Conservation (phyloP, 2,797 vertebrate species). For the Euthynnus affinis region DNA sequence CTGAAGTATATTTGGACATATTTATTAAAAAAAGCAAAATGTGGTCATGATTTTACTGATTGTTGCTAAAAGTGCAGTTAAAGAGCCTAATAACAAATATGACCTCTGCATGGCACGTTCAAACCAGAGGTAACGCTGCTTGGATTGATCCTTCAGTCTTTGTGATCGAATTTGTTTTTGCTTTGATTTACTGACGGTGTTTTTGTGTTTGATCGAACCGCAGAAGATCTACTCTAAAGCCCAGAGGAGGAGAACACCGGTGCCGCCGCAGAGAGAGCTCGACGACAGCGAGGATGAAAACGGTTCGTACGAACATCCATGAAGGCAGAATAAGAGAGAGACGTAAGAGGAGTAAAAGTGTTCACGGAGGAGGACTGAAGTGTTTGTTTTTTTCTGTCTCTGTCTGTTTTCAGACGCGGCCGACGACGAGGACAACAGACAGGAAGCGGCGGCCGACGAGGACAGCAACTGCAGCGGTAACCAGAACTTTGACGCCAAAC, state of each 20-base stretch:
- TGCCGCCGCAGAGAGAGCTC: not conserved
- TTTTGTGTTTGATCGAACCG: conserved; percentile 1
- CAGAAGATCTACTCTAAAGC: conserved; percentile 50
- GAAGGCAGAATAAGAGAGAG: not conserved
- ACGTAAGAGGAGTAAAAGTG: too few relatives aligned
- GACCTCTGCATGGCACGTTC: too few relatives aligned
- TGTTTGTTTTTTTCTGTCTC: not conserved
- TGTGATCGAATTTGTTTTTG: not conserved
- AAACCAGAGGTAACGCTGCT: not conserved
- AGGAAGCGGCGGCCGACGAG: conserved; percentile 10
- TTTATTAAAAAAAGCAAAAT: too few relatives aligned
- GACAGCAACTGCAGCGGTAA: conserved; percentile 10
- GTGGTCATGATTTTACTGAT: too few relatives aligned
- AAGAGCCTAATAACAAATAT: too few relatives aligned
- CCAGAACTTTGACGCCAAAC: conserved; percentile 33
- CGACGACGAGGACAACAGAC: not conserved
- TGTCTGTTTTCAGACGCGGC: conserved; percentile 13
- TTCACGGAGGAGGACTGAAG: not conserved
- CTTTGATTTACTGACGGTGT: not conserved
- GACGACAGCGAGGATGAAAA: conserved; percentile 9
- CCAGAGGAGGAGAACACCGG: conserved; percentile 31
- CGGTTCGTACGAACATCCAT: conserved; percentile 18
- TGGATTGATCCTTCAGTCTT: not conserved
- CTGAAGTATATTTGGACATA: too few relatives aligned
- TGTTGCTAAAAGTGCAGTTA: too few relatives aligned